Conservation (phyloP, 2,797 vertebrate species). For the Propithecus perrieri region DNA sequence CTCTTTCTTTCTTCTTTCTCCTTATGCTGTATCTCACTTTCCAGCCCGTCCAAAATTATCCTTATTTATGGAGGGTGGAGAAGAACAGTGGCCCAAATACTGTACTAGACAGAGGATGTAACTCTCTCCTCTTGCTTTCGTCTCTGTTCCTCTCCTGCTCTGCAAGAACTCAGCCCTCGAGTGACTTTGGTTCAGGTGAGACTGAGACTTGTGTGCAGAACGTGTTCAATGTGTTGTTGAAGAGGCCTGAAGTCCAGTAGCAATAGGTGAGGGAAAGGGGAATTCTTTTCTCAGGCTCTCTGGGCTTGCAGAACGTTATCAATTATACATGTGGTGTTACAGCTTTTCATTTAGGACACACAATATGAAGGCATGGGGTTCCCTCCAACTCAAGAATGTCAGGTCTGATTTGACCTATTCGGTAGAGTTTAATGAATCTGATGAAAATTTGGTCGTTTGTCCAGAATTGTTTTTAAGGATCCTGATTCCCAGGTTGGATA, state of each 20-base stretch:
- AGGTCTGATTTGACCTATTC: not conserved
- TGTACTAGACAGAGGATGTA: too few relatives aligned
- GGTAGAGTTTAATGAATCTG: not conserved
- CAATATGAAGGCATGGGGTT: too few relatives aligned
- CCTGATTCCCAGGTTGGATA: not conserved
- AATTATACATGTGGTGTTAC: rapidly evolving
- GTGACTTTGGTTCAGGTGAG: not conserved
- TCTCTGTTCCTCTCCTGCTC: not conserved
- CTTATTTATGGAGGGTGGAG: not conserved
- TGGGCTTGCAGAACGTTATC: not conserved
- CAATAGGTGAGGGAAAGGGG: not conserved
- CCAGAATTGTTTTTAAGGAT: not conserved
- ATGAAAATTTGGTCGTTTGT: not conserved
- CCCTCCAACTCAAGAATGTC: not conserved
- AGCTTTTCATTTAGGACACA: not conserved
- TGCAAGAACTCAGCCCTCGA: not conserved
- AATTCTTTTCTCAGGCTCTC: not conserved
- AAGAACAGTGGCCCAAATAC: not conserved
- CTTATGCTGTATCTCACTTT: not conserved
- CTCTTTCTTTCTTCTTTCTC: not conserved
- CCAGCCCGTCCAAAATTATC: not conserved
- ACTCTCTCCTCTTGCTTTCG: not conserved
- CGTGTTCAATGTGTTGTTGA: rapidly evolving
- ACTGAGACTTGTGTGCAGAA: not conserved
- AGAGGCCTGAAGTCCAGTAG: not conserved